phyloP scores from a whole-genome alignment of 2,113 vertebrate species.

The Oreocharis arfaki region DNA sequence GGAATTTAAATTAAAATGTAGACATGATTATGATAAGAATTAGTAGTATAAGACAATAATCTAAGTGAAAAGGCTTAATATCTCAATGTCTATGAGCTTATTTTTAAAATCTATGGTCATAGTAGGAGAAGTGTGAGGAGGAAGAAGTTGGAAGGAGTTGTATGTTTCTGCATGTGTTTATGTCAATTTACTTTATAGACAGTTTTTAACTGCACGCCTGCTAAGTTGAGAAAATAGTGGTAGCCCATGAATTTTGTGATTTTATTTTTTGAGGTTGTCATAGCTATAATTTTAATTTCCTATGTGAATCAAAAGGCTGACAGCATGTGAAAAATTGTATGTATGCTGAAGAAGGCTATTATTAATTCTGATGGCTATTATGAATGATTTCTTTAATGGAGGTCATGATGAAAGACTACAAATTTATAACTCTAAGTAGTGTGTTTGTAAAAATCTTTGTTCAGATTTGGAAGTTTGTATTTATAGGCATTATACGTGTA shows the following conservation, averaged over 20 bases:
- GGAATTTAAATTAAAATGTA: background rate
- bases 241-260: background rate
- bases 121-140: background rate
- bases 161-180: background rate
- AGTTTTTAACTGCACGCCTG: background rate
- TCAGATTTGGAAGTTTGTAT: background rate
- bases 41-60: background rate
- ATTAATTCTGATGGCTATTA: background rate
- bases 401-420: background rate
- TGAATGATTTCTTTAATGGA: background rate
- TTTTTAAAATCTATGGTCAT: background rate
- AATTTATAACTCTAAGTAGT: background rate
- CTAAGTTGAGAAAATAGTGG: background rate
- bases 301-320: background rate
- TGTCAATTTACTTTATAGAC: background rate
- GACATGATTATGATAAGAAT: background rate
- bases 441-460: background rate
- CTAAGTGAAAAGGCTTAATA: background rate
- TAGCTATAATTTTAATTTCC: background rate
- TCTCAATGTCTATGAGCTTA: background rate
- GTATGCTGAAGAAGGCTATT: background rate
- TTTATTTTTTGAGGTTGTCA: background rate
- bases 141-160: background rate
- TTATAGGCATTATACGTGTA: background rate
- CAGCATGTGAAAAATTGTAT: background rate